Evolutionary conservation across 2,888 invertebrate species (phyloP), one percentile per base, ranked within the genome.

Genomic region (Mayetiola destructor): DNA sequence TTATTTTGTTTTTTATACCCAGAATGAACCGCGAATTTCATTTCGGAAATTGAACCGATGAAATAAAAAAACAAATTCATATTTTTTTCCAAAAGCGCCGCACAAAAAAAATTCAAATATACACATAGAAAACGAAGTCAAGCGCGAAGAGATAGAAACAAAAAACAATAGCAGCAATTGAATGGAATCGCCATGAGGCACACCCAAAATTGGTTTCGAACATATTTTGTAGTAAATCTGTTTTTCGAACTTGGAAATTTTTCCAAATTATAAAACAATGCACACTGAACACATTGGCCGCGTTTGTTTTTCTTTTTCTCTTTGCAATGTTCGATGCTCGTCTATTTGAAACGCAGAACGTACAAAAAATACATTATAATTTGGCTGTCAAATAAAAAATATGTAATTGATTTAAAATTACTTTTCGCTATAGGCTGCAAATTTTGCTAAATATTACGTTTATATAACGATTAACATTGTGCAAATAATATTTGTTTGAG

Each of bases 381-480:
- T 16, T n/a, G 27, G 42, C 23, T n/a, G 5, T 27, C 8, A 36
- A n/a, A n/a, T n/a, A n/a, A n/a, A n/a, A 42, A 48, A 23, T 16
- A 27, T 27, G 48, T 48, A 48, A 48, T 48, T 48, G 48, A 48
- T 27, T 48, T 16, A 27, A 48, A 48, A 48, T 48, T 23, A 27
- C 48, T 48, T 48, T 16, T 48, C 27, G 48, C 48, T 48, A 16
- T 23, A n/a, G 48, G 48, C 27, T 27, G 23, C 48, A 27, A 48
- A 37, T 37, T 37, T 23, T n/a, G n/a, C n/a, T n/a, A n/a, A n/a
- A 23, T 48, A 48, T 27, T 27, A 48, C 2, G 27, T 48, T 48
- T 48, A 48, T 48, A 12, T 27, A 27, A 48, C 27, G 48, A 48
- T 48, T 48, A 48, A 48, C n/a, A n/a, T n/a, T n/a, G n/a, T n/a